These are phyloP conservation scores for Campoplex capitator DNA, from an alignment of 2,888 invertebrate species.

Conservation along the genomic window DNA sequence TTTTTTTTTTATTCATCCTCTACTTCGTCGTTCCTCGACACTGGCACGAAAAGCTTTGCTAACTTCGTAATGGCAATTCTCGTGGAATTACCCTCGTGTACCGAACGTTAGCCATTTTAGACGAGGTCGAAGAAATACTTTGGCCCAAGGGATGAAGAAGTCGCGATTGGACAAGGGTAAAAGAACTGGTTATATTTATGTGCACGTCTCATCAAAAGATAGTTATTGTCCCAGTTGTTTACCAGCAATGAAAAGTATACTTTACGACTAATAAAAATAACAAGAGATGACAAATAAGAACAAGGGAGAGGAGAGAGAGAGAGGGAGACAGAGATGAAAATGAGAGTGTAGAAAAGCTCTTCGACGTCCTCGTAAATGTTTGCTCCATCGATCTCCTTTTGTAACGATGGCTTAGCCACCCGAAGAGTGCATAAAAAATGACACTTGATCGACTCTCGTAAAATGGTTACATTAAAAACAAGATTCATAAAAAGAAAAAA, in stretches of 20 bases:
- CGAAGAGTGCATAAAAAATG: conserved; percentile 7
- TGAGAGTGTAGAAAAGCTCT: conserved; percentile 2
- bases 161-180: neutral
- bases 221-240: conserved; percentile 40
- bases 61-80: conserved; percentile 53
- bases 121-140: conserved; percentile 11
- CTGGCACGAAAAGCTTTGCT: conserved; percentile 54
- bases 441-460: conserved; percentile 5
- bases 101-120: conserved; percentile 22
- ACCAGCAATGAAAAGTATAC: conserved; percentile 44
- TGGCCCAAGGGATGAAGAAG: neutral
- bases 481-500: neutral
- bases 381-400: conserved; percentile 56
- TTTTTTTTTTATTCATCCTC: neutral
- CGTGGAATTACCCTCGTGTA: conserved; percentile 28
- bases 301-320: neutral
- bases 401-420: neutral
- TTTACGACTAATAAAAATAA: conserved; percentile 51
- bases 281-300: neutral
- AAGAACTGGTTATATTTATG: conserved; percentile 7
- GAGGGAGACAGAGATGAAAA: neutral
- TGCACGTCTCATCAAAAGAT: neutral
- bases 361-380: conserved; percentile 61
- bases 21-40: neutral
- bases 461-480: conserved; percentile 6